Conservation (phyloP, 2,888 invertebrate species). For the Megastigmus dorsalis region DNA sequence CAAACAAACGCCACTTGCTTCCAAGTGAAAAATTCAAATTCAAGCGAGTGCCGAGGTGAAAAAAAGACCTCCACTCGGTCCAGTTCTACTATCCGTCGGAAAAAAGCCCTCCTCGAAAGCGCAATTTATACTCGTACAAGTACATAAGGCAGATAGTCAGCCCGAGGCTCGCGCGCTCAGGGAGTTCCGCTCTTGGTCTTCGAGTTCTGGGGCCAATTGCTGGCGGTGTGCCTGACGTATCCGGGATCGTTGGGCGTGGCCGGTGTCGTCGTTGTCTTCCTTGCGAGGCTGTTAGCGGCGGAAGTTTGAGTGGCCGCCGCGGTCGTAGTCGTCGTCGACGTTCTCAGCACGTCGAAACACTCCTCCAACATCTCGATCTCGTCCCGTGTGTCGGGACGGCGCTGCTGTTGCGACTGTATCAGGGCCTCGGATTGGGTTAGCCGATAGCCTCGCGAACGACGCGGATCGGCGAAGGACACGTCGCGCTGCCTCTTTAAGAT, state of each 20-base stretch:
- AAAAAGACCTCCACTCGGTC: no score
- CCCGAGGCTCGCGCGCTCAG: no score
- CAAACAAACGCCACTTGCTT: no score
- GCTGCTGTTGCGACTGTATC: constrained; percentile 3
- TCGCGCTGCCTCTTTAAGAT: constrained; percentile 68
- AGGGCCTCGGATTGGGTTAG: constrained; percentile 56
- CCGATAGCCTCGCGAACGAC: constrained; percentile 62
- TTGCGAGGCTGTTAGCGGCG: neutral
- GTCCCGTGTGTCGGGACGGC: constrained; percentile 57
- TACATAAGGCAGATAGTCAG: no score
- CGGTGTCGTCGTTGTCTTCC: constrained; percentile 56
- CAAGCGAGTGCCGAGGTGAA: no score
- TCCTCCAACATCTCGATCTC: constrained; percentile 71
- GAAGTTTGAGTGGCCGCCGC: constrained; percentile 57
- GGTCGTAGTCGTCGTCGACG: constrained; percentile 65
- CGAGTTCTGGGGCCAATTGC: constrained; percentile 76
- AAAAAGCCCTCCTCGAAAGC: no score
- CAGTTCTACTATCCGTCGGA: no score
- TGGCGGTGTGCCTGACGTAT: constrained; percentile 83
- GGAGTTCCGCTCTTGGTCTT: no score
- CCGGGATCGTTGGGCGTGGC: constrained; percentile 85
- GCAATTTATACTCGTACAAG: no score
- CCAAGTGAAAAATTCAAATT: no score
- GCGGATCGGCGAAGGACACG: constrained; percentile 66
- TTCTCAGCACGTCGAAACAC: constrained; percentile 66